These are phyloP conservation scores for Drosophila parthenogenetica DNA, from an alignment of 2,888 invertebrate species.

Conservation along the genomic window DNA sequence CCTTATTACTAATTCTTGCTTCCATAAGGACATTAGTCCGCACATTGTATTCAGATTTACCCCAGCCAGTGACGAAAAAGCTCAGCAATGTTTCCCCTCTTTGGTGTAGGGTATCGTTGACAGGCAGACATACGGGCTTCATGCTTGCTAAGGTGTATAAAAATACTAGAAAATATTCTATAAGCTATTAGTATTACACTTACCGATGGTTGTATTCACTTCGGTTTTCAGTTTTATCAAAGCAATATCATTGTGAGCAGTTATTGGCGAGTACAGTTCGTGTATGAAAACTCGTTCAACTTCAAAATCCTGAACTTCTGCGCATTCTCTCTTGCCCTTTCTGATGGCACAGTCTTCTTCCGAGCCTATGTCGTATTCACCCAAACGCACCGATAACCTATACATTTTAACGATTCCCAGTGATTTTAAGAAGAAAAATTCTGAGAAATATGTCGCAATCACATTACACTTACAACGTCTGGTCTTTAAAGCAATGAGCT, in stretches of 20 bases:
- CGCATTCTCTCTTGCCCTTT: background rate
- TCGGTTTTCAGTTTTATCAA: slow-evolving; percentile 23
- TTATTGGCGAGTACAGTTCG: accelerated
- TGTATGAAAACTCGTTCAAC: slow-evolving; percentile 6
- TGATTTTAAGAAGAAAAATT: too few species aligned
- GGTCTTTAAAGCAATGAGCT: slow-evolving; percentile 32
- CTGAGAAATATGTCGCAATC: background rate
- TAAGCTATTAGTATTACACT: background rate
- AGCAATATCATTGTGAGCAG: slow-evolving; percentile 37
- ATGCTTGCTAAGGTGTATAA: slow-evolving; percentile 2
- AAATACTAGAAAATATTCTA: background rate
- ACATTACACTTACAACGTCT: slow-evolving; percentile 18
- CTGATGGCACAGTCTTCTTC: background rate
- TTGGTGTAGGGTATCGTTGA: slow-evolving; percentile 20
- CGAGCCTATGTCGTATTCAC: slow-evolving; percentile 7
- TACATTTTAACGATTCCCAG: too few species aligned
- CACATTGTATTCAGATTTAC: background rate
- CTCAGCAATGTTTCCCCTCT: accelerated
- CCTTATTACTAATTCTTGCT: accelerated
- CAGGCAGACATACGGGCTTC: slow-evolving; percentile 38
- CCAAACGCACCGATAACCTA: slow-evolving; percentile 19
- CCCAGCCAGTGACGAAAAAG: slow-evolving; percentile 38
- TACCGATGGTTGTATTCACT: background rate
- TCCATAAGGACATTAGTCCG: slow-evolving; percentile 2
- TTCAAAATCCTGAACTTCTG: slow-evolving; percentile 11